Evolutionary conservation across 2,888 invertebrate species (phyloP).

Genomic region (Synanthedon andrenaeformis): DNA sequence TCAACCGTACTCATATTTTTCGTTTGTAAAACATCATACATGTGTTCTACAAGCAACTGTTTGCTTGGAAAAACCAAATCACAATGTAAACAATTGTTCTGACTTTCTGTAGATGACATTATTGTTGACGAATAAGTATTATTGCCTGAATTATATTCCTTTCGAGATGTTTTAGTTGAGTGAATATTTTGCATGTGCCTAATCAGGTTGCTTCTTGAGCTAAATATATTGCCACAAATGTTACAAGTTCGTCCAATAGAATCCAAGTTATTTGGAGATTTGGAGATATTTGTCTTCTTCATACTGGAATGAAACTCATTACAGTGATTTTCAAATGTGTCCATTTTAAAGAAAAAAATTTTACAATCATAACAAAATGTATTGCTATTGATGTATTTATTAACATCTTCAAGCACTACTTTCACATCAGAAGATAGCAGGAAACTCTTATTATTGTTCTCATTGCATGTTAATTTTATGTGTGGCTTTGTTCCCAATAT

Average conservation of each 20-base stretch:
- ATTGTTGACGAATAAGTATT: not conserved
- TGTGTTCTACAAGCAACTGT: conserved; percentile 38
- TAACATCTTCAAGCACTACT: conserved; percentile 26
- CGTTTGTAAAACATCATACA: conserved; percentile 34
- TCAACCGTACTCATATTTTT: conserved; percentile 2
- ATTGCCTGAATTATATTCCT: not conserved
- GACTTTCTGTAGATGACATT: not conserved
- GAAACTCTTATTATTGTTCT: too few relatives aligned
- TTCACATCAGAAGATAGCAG: conserved; percentile 11
- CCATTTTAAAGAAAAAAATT: conserved; percentile 33
- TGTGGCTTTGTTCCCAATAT: conserved; percentile 34
- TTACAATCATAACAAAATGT: conserved; percentile 36
- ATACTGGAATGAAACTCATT: conserved; percentile 9
- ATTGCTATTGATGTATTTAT: conserved; percentile 25
- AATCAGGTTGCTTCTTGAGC: conserved; percentile 11
- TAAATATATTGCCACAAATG: conserved; percentile 17
- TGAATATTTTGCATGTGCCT: conserved; percentile 21
- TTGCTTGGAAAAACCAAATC: conserved; percentile 26
- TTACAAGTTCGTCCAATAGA: conserved; percentile 14
- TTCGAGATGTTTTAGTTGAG: conserved; percentile 7
- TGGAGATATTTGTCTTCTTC: not conserved
- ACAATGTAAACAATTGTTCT: conserved; percentile 38
- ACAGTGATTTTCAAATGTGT: conserved; percentile 16
- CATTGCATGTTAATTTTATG: not conserved
- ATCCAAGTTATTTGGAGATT: not conserved